Base-by-base conservation (phyloP, 2,113 vertebrate genomes). In the Mesitornis unicolor region DNA sequence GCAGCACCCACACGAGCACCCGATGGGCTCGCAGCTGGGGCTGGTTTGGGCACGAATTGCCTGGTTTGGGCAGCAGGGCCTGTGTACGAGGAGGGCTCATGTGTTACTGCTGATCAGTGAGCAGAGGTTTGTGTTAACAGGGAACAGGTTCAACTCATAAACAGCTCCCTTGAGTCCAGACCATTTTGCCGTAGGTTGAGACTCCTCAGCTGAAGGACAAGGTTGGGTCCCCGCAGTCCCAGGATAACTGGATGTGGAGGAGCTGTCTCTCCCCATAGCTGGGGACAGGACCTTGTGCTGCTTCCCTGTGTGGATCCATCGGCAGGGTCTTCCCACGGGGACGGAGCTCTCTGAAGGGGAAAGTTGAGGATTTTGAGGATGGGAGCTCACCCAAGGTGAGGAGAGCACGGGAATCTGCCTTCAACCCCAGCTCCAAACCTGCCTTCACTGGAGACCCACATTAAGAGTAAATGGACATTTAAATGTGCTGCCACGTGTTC, bases 321-420 rank as follows among this genome's bases (percentile, higher is more conserved):
- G n/a, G n/a, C n/a, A n/a, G n/a, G n/a, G n/a, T n/a, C n/a, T n/a
- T n/a, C n/a, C n/a, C n/a, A n/a, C n/a, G n/a, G n/a, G n/a, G n/a
- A n/a, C n/a, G 19, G 35, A 50, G 17, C 28, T 36, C 40, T 54
- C 43, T n/a, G 54, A 35, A 69, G 38, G 31, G 29, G 76, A 24
- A 73, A 11, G 43, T 18, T 24, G 0, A 0, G 38, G 22, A 26
- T 21, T 59, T n/a, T 33, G 29, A 54, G 59, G 29, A 50, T 0
- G 0, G 63, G 74, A 33, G 12, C 45, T 67, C 54, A 40, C 16
- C 1, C 3, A 2, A 31, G 56, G 22, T 6, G 0, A 61, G 68
- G 20, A 61, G 21, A 61, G 14, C 28, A 36, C 4, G 2, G 35
- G 11, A 59, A 54, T 16, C 63, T 59, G 54, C 71, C 50, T 77